Evolutionary conservation across 2,797 vertebrate species (phyloP), one percentile per base, ranked within the genome.

Genomic region (Huso huso): DNA sequence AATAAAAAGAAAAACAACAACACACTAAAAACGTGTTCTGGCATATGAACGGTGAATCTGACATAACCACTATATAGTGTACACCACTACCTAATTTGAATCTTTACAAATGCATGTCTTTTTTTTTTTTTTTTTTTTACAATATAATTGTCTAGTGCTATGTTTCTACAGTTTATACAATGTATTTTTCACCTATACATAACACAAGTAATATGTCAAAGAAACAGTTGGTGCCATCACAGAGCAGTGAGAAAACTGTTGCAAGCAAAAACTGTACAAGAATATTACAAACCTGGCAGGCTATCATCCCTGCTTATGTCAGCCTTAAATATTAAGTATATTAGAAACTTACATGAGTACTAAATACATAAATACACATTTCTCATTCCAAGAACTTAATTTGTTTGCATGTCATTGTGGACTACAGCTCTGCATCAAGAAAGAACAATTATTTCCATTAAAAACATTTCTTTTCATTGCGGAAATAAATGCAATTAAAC

Each of bases 291-390:
- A 84, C 84, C 83, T 70, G 74, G 87, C 88, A 91, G 85, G 84
- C 66, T 79, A 76, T 78, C 37, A 78, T 81, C 77, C 78, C 82
- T 88, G 89, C 78, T 73, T 82, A 65, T 75, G 81, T 84, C 82
- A 77, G 82, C 86, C 89, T 91, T 91, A 91, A 91, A 91, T 91
- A 91, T 91, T 91, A 89, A 91, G 89, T 87, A 86, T 90, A 90
- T 84, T 85, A 83, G 75, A 87, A 88, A 87, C 84, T 81, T 78
- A 81, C 82, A 79, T 76, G 68, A 68, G 73, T 76, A 75, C 82
- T 83, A 85, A 79, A 82, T 85, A 84, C 81, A 88, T 37, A 37
- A 37, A 37, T 37, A 37, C 37, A 37, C 23, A 67, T 75, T 76
- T 64, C 52, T 71, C 74, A 50, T 51, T 61, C 69, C 12, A 62